Percentiles rank a stretch among this genome's conserved stretches.
Evolutionary conservation across 2,797 vertebrate genomes (phyloP).

Genomic region (Sebastes matsubarae): DNA sequence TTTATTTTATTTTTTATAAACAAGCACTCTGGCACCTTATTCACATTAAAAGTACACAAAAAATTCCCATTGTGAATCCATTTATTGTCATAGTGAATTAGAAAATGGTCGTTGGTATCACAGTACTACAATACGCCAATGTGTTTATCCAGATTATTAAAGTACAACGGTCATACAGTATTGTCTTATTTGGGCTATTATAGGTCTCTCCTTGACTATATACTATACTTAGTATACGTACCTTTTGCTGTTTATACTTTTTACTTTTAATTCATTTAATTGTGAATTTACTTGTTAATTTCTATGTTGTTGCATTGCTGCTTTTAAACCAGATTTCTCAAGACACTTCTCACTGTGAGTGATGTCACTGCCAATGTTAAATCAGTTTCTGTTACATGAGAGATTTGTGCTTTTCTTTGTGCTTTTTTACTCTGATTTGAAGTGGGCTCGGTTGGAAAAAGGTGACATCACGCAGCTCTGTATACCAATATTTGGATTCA

Average conservation of each 20-base stretch:
- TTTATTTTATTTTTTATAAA: too few relatives aligned
- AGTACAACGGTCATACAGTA: not conserved
- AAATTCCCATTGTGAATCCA: not conserved
- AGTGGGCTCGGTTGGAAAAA: not conserved
- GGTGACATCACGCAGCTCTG: not conserved
- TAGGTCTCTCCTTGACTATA: not conserved
- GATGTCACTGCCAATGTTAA: not conserved
- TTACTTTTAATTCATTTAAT: not conserved
- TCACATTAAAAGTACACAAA: not conserved
- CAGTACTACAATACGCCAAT: not conserved
- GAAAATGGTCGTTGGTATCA: not conserved
- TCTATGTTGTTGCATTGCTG: not conserved
- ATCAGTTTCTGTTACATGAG: not conserved
- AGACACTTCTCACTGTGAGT: not conserved
- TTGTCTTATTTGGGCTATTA: not conserved
- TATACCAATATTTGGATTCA: not conserved
- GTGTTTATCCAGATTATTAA: not conserved
- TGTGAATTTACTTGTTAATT: not conserved
- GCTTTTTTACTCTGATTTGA: not conserved
- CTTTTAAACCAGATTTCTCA: not conserved
- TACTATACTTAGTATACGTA: not conserved
- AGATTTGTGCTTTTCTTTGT: not conserved
- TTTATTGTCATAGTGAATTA: not conserved
- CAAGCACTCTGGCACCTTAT: not conserved
- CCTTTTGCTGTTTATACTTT: not conserved